Evolutionary conservation across 30 jellyfish, hydroid and myxozoan species (phyloP).

Genomic region (Aurelia sp.): DNA sequence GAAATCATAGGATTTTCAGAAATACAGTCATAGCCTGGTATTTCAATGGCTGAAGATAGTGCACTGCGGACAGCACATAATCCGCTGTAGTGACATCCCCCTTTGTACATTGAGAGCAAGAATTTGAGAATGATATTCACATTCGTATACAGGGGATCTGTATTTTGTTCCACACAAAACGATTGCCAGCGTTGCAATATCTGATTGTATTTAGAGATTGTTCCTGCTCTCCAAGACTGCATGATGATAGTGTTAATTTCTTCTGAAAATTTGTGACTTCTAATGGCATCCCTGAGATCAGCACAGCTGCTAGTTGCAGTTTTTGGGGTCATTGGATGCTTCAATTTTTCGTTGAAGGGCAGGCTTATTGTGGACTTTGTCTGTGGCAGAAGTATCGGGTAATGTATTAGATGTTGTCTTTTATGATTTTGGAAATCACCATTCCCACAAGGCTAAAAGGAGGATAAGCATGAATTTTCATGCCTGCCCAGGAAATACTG

Average conservation of each 20-base stretch:
- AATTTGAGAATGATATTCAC: too few relatives aligned
- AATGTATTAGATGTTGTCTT: neutral
- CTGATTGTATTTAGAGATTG: conserved; percentile 12
- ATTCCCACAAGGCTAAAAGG: too few relatives aligned
- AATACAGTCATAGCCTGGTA: conserved; percentile 1
- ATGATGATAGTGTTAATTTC: conserved; percentile 22
- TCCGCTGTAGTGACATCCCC: conserved; percentile 23
- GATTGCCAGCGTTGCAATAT: conserved; percentile 30
- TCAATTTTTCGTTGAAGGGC: conserved; percentile 9
- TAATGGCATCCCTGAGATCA: conserved; percentile 19
- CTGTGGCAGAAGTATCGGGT: conserved; percentile 28
- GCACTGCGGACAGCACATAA: conserved; percentile 4
- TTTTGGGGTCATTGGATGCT: conserved; percentile 15
- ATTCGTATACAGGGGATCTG: conserved; percentile 7
- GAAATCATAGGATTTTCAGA: too few relatives aligned
- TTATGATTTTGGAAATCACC: too few relatives aligned
- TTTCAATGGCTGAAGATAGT: conserved; percentile 1
- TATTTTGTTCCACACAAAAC: conserved; percentile 9
- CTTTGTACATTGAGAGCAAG: conserved; percentile 14
- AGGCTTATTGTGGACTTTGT: neutral
- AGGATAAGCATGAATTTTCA: too few relatives aligned
- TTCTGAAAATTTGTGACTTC: conserved; percentile 4
- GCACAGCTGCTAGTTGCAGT: conserved; percentile 47
- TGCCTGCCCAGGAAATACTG: too few relatives aligned
- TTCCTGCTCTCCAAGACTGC: conserved; percentile 35